Conservation (phyloP, 1,140 invertebrate species). For the Arion vulgaris region DNA sequence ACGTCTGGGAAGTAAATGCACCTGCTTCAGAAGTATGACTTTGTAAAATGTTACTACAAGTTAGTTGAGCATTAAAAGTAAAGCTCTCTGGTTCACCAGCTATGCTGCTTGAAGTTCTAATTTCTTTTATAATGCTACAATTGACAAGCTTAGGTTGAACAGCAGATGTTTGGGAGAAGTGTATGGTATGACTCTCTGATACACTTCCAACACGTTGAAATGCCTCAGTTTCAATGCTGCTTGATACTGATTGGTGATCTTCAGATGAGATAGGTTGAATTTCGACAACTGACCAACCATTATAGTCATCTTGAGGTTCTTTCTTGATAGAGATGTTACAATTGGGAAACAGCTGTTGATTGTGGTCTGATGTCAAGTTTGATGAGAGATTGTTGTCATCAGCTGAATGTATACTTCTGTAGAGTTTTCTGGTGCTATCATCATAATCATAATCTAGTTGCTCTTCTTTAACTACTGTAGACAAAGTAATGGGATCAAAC, state of each 20-base stretch:
- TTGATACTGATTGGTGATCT: neutral
- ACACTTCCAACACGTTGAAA: neutral
- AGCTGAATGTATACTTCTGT: neutral
- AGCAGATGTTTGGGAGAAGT: neutral
- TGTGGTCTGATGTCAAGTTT: neutral
- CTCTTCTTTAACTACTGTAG: neutral
- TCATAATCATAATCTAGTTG: neutral
- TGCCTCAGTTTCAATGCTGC: neutral
- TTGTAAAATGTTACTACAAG: neutral
- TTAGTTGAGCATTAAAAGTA: neutral
- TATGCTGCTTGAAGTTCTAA: neutral
- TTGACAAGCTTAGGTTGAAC: neutral
- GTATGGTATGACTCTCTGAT: neutral
- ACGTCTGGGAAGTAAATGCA: neutral
- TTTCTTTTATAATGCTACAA: neutral
- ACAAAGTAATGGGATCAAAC: neutral
- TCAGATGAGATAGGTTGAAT: neutral
- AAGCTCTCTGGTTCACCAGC: neutral
- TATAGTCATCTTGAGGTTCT: constrained; percentile 19
- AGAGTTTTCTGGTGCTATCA: neutral
- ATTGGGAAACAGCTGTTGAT: neutral
- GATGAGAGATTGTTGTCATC: neutral
- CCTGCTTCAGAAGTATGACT: neutral
- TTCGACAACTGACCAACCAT: neutral
- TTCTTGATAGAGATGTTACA: neutral